Evolutionary conservation across 92 coral and sea anemone genomes (phyloP).

Genomic region (Palythoa grandiflora): DNA sequence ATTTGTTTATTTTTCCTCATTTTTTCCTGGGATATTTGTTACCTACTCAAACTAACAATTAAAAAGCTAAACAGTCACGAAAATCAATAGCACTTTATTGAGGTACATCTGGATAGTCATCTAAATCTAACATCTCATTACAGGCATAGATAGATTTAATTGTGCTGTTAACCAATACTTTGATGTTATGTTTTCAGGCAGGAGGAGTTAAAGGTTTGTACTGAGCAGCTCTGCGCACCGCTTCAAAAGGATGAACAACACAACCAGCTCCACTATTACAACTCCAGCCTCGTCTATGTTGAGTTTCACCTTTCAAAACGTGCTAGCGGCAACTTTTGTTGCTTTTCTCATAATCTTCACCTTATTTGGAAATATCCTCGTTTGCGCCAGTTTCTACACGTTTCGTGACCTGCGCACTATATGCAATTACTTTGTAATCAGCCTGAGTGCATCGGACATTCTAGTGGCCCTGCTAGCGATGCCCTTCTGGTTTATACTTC

Average conservation of each 20-base stretch:
- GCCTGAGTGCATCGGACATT: slow-evolving; percentile 87
- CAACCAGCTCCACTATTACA: background rate
- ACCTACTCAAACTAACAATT: too few relatives aligned
- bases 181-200: background rate
- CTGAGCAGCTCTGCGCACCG: background rate
- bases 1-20: too few relatives aligned
- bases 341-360: slow-evolving; percentile 86
- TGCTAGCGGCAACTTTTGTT: slow-evolving; percentile 78
- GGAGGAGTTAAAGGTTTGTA: background rate
- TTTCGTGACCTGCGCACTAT: slow-evolving; percentile 94
- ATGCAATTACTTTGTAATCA: slow-evolving; percentile 92
- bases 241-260: slow-evolving; percentile 15
- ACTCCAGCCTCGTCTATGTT: background rate
- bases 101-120: too few relatives aligned
- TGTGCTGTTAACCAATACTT: background rate
- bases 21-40: too few relatives aligned
- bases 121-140: too few relatives aligned
- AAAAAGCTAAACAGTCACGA: too few relatives aligned
- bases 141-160: background rate
- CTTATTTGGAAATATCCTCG: slow-evolving; percentile 83
- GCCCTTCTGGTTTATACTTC: slow-evolving; percentile 90
- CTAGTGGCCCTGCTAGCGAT: slow-evolving; percentile 84
- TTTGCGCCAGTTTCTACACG: slow-evolving; percentile 89
- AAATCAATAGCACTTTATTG: too few relatives aligned
- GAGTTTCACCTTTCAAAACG: slow-evolving; percentile 51